Evolutionary conservation across 2,888 invertebrate species (phyloP).

Genomic region (Buathra laborator): DNA sequence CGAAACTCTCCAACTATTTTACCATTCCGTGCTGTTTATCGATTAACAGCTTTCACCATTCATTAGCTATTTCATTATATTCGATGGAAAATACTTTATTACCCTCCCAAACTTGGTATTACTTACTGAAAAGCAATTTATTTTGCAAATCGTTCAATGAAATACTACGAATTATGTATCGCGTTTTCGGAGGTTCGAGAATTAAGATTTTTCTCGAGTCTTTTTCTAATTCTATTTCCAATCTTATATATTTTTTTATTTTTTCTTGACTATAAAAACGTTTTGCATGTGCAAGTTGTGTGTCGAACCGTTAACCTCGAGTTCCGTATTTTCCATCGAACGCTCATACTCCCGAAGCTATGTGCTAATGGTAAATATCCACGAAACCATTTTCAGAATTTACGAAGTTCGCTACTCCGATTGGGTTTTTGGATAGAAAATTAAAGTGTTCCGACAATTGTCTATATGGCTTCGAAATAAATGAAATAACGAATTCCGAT

Average conservation of each 20-base stretch:
- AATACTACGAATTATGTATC: too few relatives aligned
- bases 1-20: slow-evolving; percentile 8
- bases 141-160: too few relatives aligned
- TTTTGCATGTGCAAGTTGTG: too few relatives aligned
- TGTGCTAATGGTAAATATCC: neutral
- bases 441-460: neutral
- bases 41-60: slow-evolving; percentile 18
- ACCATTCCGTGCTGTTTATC: slow-evolving; percentile 16
- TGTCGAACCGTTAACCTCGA: too few relatives aligned
- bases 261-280: too few relatives aligned
- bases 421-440: neutral
- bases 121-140: too few relatives aligned
- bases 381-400: neutral
- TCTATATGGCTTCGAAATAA: neutral
- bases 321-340: neutral
- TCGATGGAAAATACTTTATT: too few relatives aligned
- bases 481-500: neutral
- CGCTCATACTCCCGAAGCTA: neutral
- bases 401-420: neutral
- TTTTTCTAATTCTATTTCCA: too few relatives aligned
- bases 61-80: neutral
- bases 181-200: too few relatives aligned
- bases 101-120: too few relatives aligned
- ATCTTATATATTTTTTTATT: too few relatives aligned
- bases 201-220: too few relatives aligned